Evolutionary conservation across 2,888 invertebrate genomes (phyloP), one percentile per base, ranked within the genome.

Genomic region (Rhingia rostrata): DNA sequence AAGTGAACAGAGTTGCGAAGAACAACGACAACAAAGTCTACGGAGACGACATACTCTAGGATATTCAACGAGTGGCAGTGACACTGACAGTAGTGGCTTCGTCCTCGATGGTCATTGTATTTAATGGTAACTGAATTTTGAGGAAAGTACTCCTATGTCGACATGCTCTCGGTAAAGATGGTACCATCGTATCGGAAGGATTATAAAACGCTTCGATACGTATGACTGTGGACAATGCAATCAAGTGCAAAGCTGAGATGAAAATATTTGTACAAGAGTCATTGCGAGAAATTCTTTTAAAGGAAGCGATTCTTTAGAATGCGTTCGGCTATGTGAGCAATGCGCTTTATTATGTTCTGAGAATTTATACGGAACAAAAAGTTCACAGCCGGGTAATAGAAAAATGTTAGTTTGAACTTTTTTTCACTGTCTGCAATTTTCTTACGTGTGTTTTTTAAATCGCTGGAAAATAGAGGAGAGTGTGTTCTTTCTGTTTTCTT

Each of bases 191-290:
- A 14, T 75, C 41, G 39, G 39, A 51, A 56, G 67, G 69, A 84
- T 74, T 84, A 74, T 84, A 84, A 84, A 84, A 84, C 79, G 83
- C 74, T 84, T 74, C 63, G 64, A 79, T 74, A 79, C 80, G 53
- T 79, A 64, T 63, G 60, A 45, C 58, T 80, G 63, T 69, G 83
- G 69, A 84, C 63, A 79, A 84, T 84, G 83, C 83, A 84, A 84
- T 84, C 83, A 84, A 84, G 83, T 84, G 83, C 83, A 80, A 84
- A 84, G 74, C 74, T 74, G 69, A 84, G 83, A 84, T 84, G 80
- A 80, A 84, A 80, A 69, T 83, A 67, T 78, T 78, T 61, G 41
- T 45, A 32, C 22, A 63, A 43, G 61, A 82, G 41, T 45, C 54
- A 49, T 66, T 66, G 61, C 67, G 63, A 73, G 45, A 45, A 53